phyloP scores from a whole-genome alignment of 2,888 invertebrate species.

The Teinopalpus imperialis region DNA sequence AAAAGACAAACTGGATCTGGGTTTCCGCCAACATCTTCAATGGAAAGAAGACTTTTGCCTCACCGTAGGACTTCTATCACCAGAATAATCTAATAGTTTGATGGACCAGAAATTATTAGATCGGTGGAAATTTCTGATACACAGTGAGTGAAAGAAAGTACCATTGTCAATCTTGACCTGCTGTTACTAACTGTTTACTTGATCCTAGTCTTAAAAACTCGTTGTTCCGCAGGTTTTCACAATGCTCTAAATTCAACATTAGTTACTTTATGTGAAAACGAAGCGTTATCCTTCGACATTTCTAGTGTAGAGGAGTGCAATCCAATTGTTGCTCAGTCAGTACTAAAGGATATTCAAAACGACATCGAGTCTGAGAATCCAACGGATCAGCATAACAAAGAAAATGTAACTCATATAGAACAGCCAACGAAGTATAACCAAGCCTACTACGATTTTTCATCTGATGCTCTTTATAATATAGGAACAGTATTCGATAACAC shows the following conservation, averaged over 20 bases:
- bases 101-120: too few species aligned
- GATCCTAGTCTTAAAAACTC: too few species aligned
- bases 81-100: too few species aligned
- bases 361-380: background rate
- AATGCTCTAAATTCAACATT: constrained; percentile 24
- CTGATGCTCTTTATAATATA: constrained; percentile 20
- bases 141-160: too few species aligned
- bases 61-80: too few species aligned
- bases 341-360: constrained; percentile 10
- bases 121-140: too few species aligned
- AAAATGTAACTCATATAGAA: background rate
- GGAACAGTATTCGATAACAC: constrained; percentile 21
- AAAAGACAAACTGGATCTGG: too few species aligned
- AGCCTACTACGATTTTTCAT: constrained; percentile 18
- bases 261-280: constrained; percentile 1
- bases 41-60: too few species aligned
- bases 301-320: constrained; percentile 4
- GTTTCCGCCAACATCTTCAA: too few species aligned
- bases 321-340: background rate
- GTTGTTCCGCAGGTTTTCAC: constrained; percentile 28
- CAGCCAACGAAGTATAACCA: constrained; percentile 5
- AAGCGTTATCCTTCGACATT: constrained; percentile 4
- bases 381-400: background rate
- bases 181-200: too few species aligned
- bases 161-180: too few species aligned